A percentile compares a stretch with the other conserved stretches of the same genome.
phyloP scores from a whole-genome alignment of 2,113 vertebrate genomes.

The Myotis yumanensis region DNA sequence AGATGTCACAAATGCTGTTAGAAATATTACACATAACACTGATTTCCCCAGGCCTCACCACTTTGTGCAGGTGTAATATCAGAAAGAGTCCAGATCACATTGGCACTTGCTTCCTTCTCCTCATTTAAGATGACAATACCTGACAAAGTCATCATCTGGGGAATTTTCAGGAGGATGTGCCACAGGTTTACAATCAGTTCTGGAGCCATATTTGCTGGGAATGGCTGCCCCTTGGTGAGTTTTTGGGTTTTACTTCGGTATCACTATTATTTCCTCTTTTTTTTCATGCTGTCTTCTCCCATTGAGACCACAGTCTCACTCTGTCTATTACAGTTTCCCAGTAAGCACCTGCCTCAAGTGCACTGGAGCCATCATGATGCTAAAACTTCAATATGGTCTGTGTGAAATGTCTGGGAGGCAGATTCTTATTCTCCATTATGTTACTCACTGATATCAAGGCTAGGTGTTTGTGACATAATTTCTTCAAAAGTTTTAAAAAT shows the following conservation, averaged over 20 bases:
- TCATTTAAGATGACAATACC: background rate
- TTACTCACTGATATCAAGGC: background rate
- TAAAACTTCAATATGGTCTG: fast-evolving
- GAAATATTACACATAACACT: fast-evolving
- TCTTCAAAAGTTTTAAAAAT: background rate
- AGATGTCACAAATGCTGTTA: background rate
- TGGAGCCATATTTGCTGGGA: background rate
- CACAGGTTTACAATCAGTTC: background rate
- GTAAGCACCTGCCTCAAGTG: background rate
- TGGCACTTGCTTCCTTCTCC: background rate
- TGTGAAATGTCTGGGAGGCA: background rate
- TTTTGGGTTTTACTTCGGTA: background rate
- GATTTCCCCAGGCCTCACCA: background rate
- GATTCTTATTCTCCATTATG: background rate
- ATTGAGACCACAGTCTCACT: background rate
- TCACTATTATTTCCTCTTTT: background rate
- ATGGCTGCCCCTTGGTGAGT: background rate
- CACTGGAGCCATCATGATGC: background rate
- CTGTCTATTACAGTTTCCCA: background rate
- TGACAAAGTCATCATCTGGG: background rate
- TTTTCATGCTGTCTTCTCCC: background rate
- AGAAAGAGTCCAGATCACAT: background rate
- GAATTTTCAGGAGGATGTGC: background rate
- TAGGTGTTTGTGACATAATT: background rate
- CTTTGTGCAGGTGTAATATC: background rate